Base-by-base conservation (phyloP, 2,888 invertebrate species). In the Junonia oenone region DNA sequence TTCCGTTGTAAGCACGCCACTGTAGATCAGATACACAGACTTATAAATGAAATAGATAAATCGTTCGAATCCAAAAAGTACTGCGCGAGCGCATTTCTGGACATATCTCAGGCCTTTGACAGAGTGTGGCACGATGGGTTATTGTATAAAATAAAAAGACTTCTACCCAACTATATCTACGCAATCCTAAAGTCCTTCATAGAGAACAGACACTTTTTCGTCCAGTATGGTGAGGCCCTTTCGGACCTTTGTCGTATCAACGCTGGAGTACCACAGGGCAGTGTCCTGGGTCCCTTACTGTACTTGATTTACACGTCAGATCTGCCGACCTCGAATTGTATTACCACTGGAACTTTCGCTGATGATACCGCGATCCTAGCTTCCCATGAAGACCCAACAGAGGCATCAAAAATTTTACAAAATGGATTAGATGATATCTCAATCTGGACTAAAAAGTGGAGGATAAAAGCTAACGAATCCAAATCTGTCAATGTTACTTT, bases 61-160 rank as follows among this genome's bases (percentile, higher is more conserved):
- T 19, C 29, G 1, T 13, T 49, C 9, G 27, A 49, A 6, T 4
- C 15, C 2, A n/a, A n/a, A n/a, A n/a, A n/a, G 19, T 54, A 61
- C 27, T 55, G 64, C 45, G 43, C 64, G 0, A 55, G 60, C 1
- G 65, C 56, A 0, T 66, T 68, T 22, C 49, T 68, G 0, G 64
- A 66, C 19, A 45, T 66, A 14, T 58, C 62, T 8, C 64, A 64
- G n/a, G 67, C 67, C 0, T 68, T 69, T 33, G 67, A 66, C 38
- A 50, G 50, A 17, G 66, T 69, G 0, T 68, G 66, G 67, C 64
- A 67, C 40, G 48, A 61, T 11, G 65, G 64, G 0, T 46, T 65
- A 0, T 45, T 65, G 0, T 65, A 15, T 13, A 66, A 67, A 43
- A 58, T 66, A 27, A 66, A 64, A 52, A 35, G 2, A 0, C 2